Evolutionary conservation across 2,888 invertebrate genomes (phyloP).

Genomic region (Latheticus oryzae): DNA sequence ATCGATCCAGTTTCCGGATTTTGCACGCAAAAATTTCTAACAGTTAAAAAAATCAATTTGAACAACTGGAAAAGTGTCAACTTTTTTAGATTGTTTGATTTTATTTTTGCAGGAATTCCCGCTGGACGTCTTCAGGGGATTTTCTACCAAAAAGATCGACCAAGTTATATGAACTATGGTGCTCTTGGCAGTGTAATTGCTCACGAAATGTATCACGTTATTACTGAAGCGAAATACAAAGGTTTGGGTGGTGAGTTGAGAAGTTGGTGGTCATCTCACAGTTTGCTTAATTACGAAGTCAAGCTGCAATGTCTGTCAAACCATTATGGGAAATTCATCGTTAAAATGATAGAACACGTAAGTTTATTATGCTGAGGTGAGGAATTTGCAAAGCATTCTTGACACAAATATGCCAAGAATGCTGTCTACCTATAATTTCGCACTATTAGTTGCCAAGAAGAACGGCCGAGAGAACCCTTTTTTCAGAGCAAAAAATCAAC

Average conservation of each 20-base stretch:
- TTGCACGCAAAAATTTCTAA: constrained; percentile 2
- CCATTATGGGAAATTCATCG: constrained; percentile 89
- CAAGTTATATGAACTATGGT: constrained; percentile 63
- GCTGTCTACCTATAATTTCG: constrained; percentile 15
- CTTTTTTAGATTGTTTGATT: constrained; percentile 17
- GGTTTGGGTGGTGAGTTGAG: constrained; percentile 87
- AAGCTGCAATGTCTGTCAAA: constrained; percentile 89
- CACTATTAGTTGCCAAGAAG: constrained; percentile 8
- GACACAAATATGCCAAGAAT: constrained; percentile 8
- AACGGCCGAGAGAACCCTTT: too few species aligned
- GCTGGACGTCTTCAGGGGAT: constrained; percentile 59
- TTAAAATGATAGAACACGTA: constrained; percentile 77
- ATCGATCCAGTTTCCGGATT: constrained; percentile 17
- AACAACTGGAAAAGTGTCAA: constrained; percentile 16
- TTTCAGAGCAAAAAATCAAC: too few species aligned
- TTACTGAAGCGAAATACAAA: constrained; percentile 78
- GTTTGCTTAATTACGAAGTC: constrained; percentile 82
- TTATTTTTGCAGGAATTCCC: constrained; percentile 56
- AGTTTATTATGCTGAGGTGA: constrained; percentile 47
- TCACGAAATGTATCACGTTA: constrained; percentile 61
- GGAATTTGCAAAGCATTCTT: constrained; percentile 18
- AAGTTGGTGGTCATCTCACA: constrained; percentile 90
- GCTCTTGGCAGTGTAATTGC: constrained; percentile 60
- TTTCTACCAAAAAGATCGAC: constrained; percentile 58
- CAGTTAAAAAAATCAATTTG: too few species aligned